A percentile compares a stretch with the other conserved stretches of the same genome.
phyloP scores from a whole-genome alignment of 92 coral and sea anemone species.

The Hydrozoanthus gracilis region DNA sequence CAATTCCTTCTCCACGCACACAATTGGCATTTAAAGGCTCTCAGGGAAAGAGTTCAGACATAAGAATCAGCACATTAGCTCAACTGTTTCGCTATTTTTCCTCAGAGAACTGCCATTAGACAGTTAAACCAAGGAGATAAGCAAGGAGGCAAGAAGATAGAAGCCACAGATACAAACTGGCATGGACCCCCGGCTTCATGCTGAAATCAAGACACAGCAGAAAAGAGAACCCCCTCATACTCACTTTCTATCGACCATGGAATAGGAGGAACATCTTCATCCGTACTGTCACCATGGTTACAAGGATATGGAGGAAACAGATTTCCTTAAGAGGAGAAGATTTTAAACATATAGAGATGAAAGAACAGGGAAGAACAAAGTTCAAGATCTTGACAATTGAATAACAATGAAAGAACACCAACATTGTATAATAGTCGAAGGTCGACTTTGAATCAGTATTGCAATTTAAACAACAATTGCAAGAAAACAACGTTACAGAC shows the following conservation, averaged over 20 bases:
- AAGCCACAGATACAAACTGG: background rate
- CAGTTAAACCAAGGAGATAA: background rate
- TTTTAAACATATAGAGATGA: background rate
- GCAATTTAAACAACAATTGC: no score
- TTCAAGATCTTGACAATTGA: no score
- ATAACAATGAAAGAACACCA: no score
- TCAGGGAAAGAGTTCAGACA: no score
- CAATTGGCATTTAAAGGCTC: no score
- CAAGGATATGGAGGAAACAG: background rate
- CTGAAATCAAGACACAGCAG: background rate
- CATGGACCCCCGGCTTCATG: background rate
- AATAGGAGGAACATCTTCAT: constrained; percentile 75
- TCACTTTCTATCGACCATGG: constrained; percentile 87
- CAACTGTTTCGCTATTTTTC: no score
- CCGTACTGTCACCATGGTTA: constrained; percentile 72
- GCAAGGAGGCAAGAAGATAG: background rate
- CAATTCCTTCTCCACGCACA: no score
- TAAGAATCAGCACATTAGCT: no score
- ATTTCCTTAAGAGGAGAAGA: constrained; percentile 16
- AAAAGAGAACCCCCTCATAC: constrained; percentile 29
- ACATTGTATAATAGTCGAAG: background rate
- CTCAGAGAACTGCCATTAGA: no score
- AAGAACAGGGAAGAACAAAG: background rate
- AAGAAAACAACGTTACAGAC: no score
- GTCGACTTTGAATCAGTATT: background rate